Evolutionary conservation across 2,888 invertebrate genomes (phyloP).

Genomic region (Brachyopa scutellaris): DNA sequence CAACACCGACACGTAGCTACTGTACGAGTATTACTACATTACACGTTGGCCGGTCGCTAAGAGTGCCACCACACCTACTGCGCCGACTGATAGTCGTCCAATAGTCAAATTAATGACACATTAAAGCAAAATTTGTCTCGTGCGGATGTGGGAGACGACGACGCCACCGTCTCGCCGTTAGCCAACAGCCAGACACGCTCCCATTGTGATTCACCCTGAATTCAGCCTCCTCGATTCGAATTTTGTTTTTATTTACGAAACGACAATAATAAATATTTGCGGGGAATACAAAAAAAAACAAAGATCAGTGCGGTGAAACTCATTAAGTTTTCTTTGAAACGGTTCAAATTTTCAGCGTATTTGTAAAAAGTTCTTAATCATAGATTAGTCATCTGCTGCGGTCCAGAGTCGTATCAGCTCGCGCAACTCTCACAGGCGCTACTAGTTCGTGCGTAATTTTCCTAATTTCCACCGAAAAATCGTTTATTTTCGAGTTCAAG

Average conservation of each 20-base stretch:
- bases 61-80: conserved; percentile 35
- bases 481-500: neutral
- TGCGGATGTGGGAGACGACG: conserved; percentile 56
- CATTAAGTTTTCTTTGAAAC: conserved; percentile 40
- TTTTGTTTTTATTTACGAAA: conserved; percentile 17
- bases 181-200: conserved; percentile 16
- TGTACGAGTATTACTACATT: neutral
- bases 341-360: conserved; percentile 17
- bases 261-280: neutral
- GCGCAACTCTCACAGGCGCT: no score
- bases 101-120: conserved; percentile 63
- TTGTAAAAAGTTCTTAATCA: conserved; percentile 18
- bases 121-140: conserved; percentile 52
- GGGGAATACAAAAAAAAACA: neutral
- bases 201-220: conserved; percentile 50
- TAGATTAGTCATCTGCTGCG: conserved; percentile 27
- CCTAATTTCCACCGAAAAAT: conserved; percentile 42
- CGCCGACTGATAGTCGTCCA: neutral
- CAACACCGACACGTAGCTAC: conserved; percentile 19
- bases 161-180: conserved; percentile 26
- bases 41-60: no score
- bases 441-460: conserved; percentile 41
- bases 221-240: conserved; percentile 16
- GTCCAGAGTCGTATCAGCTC: neutral
- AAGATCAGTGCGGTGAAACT: conserved; percentile 21